Conservation (phyloP, 64 coral and sea anemone genomes). For the Porites lutea region DNA sequence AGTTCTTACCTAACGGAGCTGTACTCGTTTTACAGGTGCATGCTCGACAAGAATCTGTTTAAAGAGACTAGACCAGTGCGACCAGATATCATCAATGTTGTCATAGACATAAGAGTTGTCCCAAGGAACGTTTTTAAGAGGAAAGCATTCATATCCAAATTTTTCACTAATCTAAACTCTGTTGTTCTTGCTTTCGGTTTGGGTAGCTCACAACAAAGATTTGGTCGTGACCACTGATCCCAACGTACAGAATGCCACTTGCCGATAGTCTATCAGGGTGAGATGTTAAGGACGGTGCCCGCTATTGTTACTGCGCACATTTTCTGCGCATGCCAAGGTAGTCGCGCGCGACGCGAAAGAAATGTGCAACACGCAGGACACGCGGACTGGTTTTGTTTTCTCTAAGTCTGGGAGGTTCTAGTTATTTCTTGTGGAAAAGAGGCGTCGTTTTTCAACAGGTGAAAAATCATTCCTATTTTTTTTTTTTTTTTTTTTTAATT, state of each 20-base stretch:
- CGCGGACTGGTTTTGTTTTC: no score
- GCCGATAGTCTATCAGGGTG: conserved; percentile 34
- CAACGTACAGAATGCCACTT: conserved; percentile 42
- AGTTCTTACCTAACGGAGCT: conserved; percentile 46
- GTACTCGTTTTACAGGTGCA: conserved; percentile 22
- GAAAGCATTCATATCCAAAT: conserved; percentile 43
- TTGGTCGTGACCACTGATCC: conserved; percentile 43
- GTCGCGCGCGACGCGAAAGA: no score
- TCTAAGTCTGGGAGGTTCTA: no score
- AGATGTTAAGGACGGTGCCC: conserved; percentile 32
- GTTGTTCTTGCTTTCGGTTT: conserved; percentile 43
- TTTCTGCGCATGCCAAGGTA: no score
- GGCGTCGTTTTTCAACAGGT: no score
- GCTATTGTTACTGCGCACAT: no score
- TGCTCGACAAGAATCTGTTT: conserved; percentile 50
- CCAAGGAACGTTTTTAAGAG: conserved; percentile 18
- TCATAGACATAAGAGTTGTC: conserved; percentile 49
- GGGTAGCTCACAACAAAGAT: conserved; percentile 34
- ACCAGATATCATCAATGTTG: conserved; percentile 59
- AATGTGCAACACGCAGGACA: no score
- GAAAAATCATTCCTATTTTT: no score
- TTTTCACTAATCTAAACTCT: conserved; percentile 27
- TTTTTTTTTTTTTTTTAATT: no score
- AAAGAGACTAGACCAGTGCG: conserved; percentile 45
- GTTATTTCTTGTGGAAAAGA: no score